A percentile compares a stretch with the other conserved stretches of the same genome.
Conservation (phyloP, 2,888 invertebrate species). For the Herminia tarsipennalis region DNA sequence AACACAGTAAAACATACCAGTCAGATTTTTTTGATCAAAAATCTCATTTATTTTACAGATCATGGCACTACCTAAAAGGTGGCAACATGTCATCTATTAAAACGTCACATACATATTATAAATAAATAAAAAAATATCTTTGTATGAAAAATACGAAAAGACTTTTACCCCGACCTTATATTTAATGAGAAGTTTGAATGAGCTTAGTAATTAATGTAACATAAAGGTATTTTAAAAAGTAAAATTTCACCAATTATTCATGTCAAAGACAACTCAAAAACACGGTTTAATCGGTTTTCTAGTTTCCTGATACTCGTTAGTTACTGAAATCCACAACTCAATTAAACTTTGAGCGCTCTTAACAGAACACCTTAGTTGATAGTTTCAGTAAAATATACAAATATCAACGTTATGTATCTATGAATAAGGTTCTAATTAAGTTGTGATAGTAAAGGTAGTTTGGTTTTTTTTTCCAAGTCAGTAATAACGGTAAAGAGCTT, state of each 20-base stretch:
- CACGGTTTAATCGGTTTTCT: conserved; percentile 59
- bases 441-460: conserved; percentile 1
- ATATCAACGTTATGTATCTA: rapidly evolving
- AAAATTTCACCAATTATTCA: background rate
- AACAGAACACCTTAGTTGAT: conserved; percentile 63
- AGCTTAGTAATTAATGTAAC: background rate
- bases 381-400: conserved; percentile 30
- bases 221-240: background rate
- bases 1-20: too few species aligned
- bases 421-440: conserved; percentile 3
- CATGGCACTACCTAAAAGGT: too few species aligned
- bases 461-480: conserved; percentile 30
- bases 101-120: too few species aligned
- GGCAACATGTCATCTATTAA: too few species aligned
- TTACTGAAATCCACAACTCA: conserved; percentile 74
- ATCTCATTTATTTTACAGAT: too few species aligned
- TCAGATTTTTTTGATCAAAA: too few species aligned
- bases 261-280: conserved; percentile 38
- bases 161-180: too few species aligned
- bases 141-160: too few species aligned
- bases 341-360: conserved; percentile 76
- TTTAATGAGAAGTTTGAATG: background rate
- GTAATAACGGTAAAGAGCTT: conserved; percentile 35
- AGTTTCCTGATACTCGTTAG: conserved; percentile 66
- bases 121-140: too few species aligned